Conservation (phyloP, 2,113 vertebrate species). For the Scolopax mira region DNA sequence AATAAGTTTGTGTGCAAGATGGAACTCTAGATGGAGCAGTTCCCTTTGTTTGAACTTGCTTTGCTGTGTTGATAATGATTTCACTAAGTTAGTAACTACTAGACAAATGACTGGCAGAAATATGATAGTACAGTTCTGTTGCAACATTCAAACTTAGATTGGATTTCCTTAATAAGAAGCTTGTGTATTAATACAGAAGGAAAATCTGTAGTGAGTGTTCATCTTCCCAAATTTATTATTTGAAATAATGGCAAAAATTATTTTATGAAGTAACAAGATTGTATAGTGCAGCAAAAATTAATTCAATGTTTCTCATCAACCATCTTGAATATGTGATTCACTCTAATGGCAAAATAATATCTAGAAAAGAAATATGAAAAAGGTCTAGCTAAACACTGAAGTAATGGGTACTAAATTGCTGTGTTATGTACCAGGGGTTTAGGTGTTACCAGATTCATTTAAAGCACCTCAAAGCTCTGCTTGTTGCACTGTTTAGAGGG, state of each 20-base stretch:
- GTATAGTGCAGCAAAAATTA: not conserved
- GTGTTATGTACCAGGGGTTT: not conserved
- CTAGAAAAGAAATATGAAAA: not conserved
- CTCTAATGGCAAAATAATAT: not conserved
- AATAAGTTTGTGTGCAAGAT: conserved; percentile 36
- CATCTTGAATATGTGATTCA: not conserved
- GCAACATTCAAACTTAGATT: not conserved
- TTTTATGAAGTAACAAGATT: not conserved
- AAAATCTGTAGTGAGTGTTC: not conserved
- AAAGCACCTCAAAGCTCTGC: not conserved
- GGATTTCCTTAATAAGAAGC: conserved; percentile 30
- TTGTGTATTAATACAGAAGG: not conserved
- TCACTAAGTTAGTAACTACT: conserved; percentile 6
- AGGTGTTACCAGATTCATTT: not conserved
- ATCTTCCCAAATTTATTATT: not conserved
- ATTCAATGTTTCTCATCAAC: not conserved
- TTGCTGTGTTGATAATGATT: not conserved
- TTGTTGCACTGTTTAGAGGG: not conserved
- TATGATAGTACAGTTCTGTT: not conserved
- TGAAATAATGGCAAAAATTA: not conserved
- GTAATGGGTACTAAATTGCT: not conserved
- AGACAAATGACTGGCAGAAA: conserved; percentile 20
- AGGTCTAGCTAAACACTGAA: not conserved
- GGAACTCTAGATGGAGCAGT: conserved; percentile 78
- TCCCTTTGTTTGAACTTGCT: conserved; percentile 64